Evolutionary conservation across 37 sponge, comb jelly and placozoan species (phyloP).

Genomic region (Halisarca cf. caerulea): DNA sequence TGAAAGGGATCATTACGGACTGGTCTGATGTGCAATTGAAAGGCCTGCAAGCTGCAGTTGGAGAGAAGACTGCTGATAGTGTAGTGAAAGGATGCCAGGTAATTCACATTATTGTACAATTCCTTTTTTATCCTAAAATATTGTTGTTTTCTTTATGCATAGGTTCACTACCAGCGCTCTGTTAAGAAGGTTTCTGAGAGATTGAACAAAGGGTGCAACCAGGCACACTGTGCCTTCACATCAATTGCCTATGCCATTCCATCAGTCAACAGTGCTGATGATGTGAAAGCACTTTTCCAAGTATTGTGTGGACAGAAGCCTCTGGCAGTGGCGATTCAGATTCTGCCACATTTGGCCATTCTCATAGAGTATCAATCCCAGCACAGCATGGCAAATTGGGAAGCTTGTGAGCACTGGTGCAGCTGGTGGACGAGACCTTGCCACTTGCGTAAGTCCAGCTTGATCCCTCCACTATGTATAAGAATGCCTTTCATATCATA

Average conservation of each 20-base stretch:
- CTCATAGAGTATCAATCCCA: background rate
- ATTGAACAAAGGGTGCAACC: conserved; percentile 30
- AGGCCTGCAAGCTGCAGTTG: background rate
- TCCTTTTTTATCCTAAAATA: background rate
- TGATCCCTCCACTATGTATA: too few species aligned
- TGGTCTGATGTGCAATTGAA: background rate
- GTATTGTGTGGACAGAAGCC: too few species aligned
- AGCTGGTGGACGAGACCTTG: too few species aligned
- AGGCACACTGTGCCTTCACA: too few species aligned
- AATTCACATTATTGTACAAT: background rate
- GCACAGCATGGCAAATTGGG: background rate
- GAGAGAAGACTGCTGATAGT: background rate
- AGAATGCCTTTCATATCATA: conserved; percentile 8
- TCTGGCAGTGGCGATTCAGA: too few species aligned
- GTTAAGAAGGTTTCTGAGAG: conserved; percentile 5
- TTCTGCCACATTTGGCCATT: background rate
- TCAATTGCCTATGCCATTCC: too few species aligned
- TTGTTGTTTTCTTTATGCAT: conserved; percentile 7
- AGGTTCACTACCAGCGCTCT: conserved; percentile 22
- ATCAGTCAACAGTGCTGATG: too few species aligned
- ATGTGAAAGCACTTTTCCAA: too few species aligned
- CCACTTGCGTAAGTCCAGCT: too few species aligned
- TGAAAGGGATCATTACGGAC: background rate
- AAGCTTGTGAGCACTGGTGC: too few species aligned
- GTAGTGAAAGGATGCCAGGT: background rate